These are phyloP conservation scores for Bathynomus jamesi DNA, from an alignment of 1,140 invertebrate species.

Conservation along the genomic window DNA sequence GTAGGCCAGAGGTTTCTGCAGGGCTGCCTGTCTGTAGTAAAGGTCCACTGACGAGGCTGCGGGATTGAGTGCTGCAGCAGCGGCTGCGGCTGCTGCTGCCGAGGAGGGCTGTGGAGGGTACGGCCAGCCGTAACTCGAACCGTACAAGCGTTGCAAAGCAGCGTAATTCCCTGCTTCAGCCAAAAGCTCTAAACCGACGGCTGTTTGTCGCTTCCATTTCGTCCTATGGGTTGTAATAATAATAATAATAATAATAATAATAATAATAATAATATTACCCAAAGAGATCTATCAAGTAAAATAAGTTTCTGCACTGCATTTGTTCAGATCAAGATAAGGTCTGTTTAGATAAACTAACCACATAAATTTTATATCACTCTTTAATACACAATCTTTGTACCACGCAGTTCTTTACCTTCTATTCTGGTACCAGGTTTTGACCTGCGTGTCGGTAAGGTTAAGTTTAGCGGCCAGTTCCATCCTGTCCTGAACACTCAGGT, in stretches of 20 bases:
- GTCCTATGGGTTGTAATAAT: too few relatives aligned
- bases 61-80: neutral
- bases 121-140: conserved; percentile 13
- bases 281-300: too few relatives aligned
- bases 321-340: too few relatives aligned
- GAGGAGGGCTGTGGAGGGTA: neutral
- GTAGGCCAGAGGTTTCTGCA: neutral
- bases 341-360: too few relatives aligned
- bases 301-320: too few relatives aligned
- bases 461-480: conserved; percentile 96
- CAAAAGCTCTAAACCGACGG: conserved; percentile 88
- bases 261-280: too few relatives aligned
- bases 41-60: neutral
- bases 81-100: neutral
- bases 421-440: conserved; percentile 99
- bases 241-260: too few relatives aligned
- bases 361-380: too few relatives aligned
- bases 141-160: conserved; percentile 76
- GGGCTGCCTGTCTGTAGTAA: neutral
- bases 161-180: conserved; percentile 95
- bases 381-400: too few relatives aligned
- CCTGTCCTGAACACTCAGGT: conserved; percentile 94
- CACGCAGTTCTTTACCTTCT: too few relatives aligned
- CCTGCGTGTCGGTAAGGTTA: conserved; percentile 96
- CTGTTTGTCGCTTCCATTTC: conserved; percentile 98